phyloP scores from a whole-genome alignment of 1,140 invertebrate genomes.

The Orussus abietinus region DNA sequence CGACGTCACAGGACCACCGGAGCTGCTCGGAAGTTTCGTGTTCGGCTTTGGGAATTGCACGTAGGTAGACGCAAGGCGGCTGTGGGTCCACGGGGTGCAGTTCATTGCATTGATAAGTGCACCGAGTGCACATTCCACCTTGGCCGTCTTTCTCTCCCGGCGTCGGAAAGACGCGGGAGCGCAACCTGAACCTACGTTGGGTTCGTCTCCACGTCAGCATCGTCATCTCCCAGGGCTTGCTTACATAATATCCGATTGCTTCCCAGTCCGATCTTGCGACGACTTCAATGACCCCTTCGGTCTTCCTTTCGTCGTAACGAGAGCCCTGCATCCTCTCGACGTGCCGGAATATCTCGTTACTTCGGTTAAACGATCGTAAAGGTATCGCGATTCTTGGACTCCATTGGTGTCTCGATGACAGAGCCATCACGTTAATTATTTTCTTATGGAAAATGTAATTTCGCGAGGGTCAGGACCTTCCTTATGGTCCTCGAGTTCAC shows the following conservation, averaged over 20 bases:
- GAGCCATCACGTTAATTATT: neutral
- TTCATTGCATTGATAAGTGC: constrained; percentile 23
- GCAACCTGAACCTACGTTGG: constrained; percentile 19
- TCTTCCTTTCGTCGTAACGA: constrained; percentile 11
- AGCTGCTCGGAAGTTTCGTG: no score
- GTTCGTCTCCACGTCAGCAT: constrained; percentile 16
- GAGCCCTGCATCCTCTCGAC: constrained; percentile 20
- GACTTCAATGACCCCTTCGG: neutral
- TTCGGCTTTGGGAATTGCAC: no score
- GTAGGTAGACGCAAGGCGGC: neutral
- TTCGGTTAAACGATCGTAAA: no score
- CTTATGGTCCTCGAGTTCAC: no score
- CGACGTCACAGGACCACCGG: no score
- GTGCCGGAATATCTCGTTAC: no score
- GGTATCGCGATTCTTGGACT: neutral
- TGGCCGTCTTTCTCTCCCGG: neutral
- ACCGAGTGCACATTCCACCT: constrained; percentile 23
- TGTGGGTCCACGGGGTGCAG: no score
- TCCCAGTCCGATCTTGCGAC: constrained; percentile 21
- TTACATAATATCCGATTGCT: constrained; percentile 43
- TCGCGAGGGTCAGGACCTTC: no score
- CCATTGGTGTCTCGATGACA: constrained; percentile 1
- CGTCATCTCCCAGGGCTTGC: no score
- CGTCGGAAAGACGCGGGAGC: constrained; percentile 21
- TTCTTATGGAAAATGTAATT: no score